phyloP scores from a whole-genome alignment of 2,888 invertebrate genomes.

The Ophioninae sp. region DNA sequence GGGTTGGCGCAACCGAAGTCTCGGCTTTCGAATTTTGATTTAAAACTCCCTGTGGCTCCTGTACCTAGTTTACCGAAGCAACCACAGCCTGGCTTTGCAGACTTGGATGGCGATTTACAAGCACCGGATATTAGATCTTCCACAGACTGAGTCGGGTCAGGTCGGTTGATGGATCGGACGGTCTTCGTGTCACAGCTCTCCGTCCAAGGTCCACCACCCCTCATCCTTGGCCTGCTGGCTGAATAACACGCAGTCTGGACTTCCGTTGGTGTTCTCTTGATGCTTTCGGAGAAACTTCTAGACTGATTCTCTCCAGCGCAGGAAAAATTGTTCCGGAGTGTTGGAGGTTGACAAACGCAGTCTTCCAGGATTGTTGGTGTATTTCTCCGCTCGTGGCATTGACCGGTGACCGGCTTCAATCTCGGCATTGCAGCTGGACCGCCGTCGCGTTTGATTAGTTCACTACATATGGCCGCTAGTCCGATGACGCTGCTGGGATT shows the following conservation, averaged over 20 bases:
- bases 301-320: conserved; percentile 57
- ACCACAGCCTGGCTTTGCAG: conserved; percentile 59
- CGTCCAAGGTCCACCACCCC: conserved; percentile 68
- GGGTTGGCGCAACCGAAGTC: conserved; percentile 57
- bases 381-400: too few relatives aligned
- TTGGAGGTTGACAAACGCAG: conserved; percentile 39
- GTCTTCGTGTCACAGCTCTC: conserved; percentile 10
- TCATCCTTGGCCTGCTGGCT: conserved; percentile 59
- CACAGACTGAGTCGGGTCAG: conserved; percentile 39
- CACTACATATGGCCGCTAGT: conserved; percentile 66
- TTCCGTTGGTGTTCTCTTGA: background rate
- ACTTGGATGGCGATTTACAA: conserved; percentile 53
- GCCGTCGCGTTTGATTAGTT: conserved; percentile 65
- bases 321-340: conserved; percentile 52
- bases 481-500: conserved; percentile 66
- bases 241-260: conserved; percentile 28
- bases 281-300: conserved; percentile 31
- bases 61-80: conserved; percentile 61
- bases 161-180: background rate
- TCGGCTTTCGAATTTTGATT: conserved; percentile 11
- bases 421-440: conserved; percentile 60
- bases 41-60: conserved; percentile 44
- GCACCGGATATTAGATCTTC: conserved; percentile 60
- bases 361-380: background rate
- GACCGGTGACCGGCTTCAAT: conserved; percentile 17